Evolutionary conservation across 2,888 invertebrate species (phyloP), one percentile per base, ranked within the genome.

Genomic region (Mythimna vitellina): DNA sequence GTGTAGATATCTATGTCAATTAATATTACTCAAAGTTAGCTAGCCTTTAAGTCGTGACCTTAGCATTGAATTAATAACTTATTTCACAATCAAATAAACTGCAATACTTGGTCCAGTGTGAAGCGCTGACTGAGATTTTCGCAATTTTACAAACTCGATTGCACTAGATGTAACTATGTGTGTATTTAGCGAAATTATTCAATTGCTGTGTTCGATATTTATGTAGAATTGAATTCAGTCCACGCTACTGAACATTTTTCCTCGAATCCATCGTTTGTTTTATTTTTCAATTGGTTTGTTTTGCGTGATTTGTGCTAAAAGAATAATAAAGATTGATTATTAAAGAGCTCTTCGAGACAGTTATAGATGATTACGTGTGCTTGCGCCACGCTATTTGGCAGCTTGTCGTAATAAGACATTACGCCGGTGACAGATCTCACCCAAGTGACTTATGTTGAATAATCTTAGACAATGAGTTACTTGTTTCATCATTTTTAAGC

Each of bases 61-160:
- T 84, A 82, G 78, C 86, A 85, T 85, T 85, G 86, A 80, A 76
- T 78, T 80, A 76, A 73, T 78, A 79, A 83, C 67, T 64, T 56
- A 78, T 85, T 85, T 83, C 83, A 51, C 78, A 81, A 85, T 56
- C n/a, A 67, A 71, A 62, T 68, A 65, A 78, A 71, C 66, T 66
- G 76, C 65, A 83, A 73, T 66, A 72, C 10, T 42, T 20, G 38
- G 32, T 70, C 64, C 64, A 76, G 61, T 66, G 70, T 73, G 64
- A 70, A 74, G 65, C 73, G 75, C 76, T 56, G 68, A 58, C 64
- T 73, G 29, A 25, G 38, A 54, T 75, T 82, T 77, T 66, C 71
- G 76, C 69, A 77, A 84, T 66, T 54, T 53, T 12, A 63, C 49
- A 56, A 66, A 66, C 54, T 65, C 3, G 14, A 12, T n/a, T 60